These are phyloP conservation scores for Myotis vivesi DNA, from an alignment of 2,797 vertebrate genomes.

Conservation along the genomic window DNA sequence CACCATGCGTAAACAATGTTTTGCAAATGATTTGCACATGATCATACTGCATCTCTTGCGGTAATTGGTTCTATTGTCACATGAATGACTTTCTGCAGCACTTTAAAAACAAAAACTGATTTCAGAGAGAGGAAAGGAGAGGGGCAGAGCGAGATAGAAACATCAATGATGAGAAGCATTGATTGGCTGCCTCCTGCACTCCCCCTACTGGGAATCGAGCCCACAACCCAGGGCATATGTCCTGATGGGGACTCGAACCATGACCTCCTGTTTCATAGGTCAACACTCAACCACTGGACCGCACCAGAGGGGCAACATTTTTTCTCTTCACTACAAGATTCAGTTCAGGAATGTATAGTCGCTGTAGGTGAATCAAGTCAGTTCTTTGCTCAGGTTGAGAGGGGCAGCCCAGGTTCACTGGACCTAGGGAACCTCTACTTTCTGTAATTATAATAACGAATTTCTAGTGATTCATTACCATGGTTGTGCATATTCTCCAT, in stretches of 20 bases:
- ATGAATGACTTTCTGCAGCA: too few species aligned
- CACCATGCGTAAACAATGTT: too few species aligned
- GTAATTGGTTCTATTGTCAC: too few species aligned
- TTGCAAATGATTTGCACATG: too few species aligned
- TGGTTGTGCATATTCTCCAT: not conserved
- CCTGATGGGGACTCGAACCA: not conserved
- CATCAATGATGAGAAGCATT: not conserved
- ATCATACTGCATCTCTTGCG: too few species aligned
- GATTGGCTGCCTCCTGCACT: not conserved
- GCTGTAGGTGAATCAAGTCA: not conserved
- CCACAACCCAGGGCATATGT: not conserved
- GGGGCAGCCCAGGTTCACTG: not conserved
- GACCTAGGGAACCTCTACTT: accelerated
- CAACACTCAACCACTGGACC: not conserved
- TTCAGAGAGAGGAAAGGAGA: not conserved
- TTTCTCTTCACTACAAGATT: not conserved
- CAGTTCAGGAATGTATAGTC: not conserved
- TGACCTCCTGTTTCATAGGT: not conserved
- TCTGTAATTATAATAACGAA: not conserved
- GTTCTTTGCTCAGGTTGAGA: not conserved
- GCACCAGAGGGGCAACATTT: too few species aligned
- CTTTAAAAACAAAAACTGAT: not conserved
- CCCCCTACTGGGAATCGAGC: not conserved
- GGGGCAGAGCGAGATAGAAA: not conserved
- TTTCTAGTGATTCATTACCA: not conserved